Conservation (phyloP, 2,888 invertebrate species). For the Drosophila robusta region DNA sequence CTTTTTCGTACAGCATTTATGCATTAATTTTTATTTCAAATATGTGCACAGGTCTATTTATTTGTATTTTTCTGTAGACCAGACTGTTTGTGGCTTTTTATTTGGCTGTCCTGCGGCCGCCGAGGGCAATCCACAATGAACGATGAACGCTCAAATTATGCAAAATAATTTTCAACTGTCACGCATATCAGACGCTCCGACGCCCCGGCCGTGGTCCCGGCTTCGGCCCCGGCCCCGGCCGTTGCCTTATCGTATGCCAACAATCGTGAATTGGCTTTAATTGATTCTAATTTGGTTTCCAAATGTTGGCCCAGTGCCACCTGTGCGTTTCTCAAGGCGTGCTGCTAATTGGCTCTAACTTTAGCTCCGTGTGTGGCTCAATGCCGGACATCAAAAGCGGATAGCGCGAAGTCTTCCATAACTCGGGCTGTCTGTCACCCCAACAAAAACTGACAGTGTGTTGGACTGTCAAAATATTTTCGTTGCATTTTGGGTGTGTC, state of each 20-base stretch:
- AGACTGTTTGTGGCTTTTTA: constrained; percentile 70
- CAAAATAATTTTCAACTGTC: constrained; percentile 80
- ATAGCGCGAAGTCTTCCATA: constrained; percentile 52
- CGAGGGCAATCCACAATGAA: constrained; percentile 40
- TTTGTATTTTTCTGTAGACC: constrained; percentile 25
- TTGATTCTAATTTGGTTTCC: constrained; percentile 78
- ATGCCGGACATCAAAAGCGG: constrained; percentile 56
- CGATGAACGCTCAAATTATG: constrained; percentile 76
- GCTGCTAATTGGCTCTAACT: constrained; percentile 74
- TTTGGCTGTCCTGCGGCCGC: constrained; percentile 28
- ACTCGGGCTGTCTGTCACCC: constrained; percentile 41
- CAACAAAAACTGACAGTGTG: constrained; percentile 26
- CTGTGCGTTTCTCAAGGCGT: constrained; percentile 79
- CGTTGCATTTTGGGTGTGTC: constrained; percentile 78
- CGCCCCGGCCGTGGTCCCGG: constrained; percentile 21
- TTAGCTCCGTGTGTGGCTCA: constrained; percentile 39
- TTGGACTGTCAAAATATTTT: constrained; percentile 78
- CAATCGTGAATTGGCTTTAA: constrained; percentile 74
- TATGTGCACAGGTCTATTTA: constrained; percentile 36
- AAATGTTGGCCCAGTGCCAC: constrained; percentile 41
- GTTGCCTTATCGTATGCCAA: constrained; percentile 53
- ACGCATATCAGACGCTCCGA: constrained; percentile 62
- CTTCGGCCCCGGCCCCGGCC: too few relatives aligned
- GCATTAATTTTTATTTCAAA: constrained; percentile 79
- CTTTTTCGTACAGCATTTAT: constrained; percentile 68